Evolutionary conservation across 35 echinoderm and acorn worm species (phyloP), one percentile per base, ranked within the genome.

Genomic region (Diadema setosum): DNA sequence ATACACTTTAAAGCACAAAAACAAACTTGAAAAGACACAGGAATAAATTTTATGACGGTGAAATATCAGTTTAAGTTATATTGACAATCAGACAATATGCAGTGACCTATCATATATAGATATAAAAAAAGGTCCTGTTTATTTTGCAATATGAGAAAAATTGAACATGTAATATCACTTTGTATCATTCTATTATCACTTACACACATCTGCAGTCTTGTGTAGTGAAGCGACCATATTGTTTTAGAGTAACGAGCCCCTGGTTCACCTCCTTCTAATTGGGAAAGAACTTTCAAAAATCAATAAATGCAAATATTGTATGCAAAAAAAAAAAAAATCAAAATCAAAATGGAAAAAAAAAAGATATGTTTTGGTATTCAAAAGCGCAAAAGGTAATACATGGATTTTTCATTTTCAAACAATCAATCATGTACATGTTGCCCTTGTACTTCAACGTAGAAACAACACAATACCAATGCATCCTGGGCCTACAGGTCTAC

Each of bases 351-450:
- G n/a, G n/a, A n/a, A 67, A 34, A 67, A 34, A 5, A 67, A 25
- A 67, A 27, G 17, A 67, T 67, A 63, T 20, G 8, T 33, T 67
- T 67, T 67, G 63, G 63, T 34, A 67, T 67, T 67, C 27, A 26
- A 67, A 67, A 34, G 37, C 7, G 63, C 63, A 67, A 67, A 16
- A 33, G 21, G 24, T 33, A 33, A 67, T 67, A 34, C 37, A 8
- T 33, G 30, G 27, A 67, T 11, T 67, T 67, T 63, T 67, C 63
- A 67, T 67, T 67, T 67, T 60, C 57, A 60, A 67, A 67, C 6
- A 67, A 67, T 67, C 63, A 67, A 67, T 67, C 63, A 67, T 67
- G 63, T 67, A 67, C 24, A n/a, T 34, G n/a, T n/a, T n/a, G n/a
- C n/a, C n/a, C n/a, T n/a, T n/a, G n/a, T n/a, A n/a, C n/a, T n/a